Evolutionary conservation across 1,140 invertebrate genomes (phyloP), one percentile per base, ranked within the genome.

Genomic region (Scaptomyza graminum): DNA sequence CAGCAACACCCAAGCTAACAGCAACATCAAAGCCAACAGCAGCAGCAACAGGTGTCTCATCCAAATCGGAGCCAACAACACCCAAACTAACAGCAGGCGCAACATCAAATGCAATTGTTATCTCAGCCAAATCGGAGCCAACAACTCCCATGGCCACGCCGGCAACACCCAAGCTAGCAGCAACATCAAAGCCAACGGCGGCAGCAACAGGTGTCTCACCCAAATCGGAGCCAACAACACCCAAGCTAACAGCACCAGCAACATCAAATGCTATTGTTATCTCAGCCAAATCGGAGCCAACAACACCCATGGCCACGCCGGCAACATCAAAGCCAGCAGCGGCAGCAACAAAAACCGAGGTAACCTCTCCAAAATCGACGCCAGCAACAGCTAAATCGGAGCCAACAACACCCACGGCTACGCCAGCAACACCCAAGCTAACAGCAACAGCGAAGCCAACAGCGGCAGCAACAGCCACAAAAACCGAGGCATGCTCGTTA

Each of bases 61-160:
- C 56, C 9, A 55, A 54, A 47, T 15, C 43, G 12, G 28, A 56
- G 8, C 13, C 54, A 64, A 50, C 59, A 69, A 61, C 46, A 9
- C 54, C 44, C 22, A 65, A 66, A 5, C 43, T 60, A 51, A 37
- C 63, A 54, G 16, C 44, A 66, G 28, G 25, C 49, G 31, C 55
- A 47, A 18, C 67, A 18, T 18, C 18, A 18, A 18, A 18, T 18
- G 18, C 18, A 18, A 18, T 3, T 18, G 18, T 18, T 25, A 49
- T 28, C 22, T 46, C 44, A 62, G 25, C 25, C 25, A 28, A 28
- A 47, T 34, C 59, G 57, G 15, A 37, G 50, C 8, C 39, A 56
- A 43, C 37, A 47, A 52, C 50, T 47, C 13, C 57, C 56, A 47
- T 60, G 22, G 31, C 18, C 1, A n/a, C 25, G 13, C 46, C 31